Evolutionary conservation across 2,888 invertebrate genomes (phyloP).

Genomic region (Euplexia lucipara): DNA sequence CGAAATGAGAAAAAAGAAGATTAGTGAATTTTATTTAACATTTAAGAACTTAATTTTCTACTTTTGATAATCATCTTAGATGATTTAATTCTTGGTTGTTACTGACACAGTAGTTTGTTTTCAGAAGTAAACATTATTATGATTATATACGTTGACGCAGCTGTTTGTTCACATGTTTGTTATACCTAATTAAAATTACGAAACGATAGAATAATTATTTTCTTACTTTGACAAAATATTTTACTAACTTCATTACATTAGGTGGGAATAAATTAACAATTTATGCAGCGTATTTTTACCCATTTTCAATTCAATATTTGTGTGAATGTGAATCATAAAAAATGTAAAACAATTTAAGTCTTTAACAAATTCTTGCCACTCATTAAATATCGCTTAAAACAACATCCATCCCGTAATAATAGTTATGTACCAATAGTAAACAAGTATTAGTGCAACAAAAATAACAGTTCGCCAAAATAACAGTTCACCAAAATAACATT

Average conservation of each 20-base stretch:
- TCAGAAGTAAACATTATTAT: not conserved
- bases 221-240: no score
- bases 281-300: no score
- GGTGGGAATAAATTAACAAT: no score
- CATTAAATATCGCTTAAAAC: not conserved
- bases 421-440: constrained; percentile 1
- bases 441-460: not conserved
- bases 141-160: constrained; percentile 2
- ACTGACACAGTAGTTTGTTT: not conserved
- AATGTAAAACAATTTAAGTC: not conserved
- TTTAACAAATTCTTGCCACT: not conserved
- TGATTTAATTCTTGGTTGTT: not conserved
- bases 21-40: not conserved
- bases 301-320: no score
- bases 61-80: not conserved
- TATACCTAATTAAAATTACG: not conserved
- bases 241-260: no score
- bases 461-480: constrained; percentile 19
- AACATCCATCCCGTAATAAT: not conserved
- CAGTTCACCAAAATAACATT: constrained; percentile 29
- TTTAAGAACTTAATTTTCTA: not conserved
- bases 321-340: no score
- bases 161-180: not conserved
- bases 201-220: not conserved
- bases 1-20: not conserved